These are phyloP conservation scores for Neosilurus hyrtlii DNA, from an alignment of 2,797 vertebrate species.

Conservation along the genomic window DNA sequence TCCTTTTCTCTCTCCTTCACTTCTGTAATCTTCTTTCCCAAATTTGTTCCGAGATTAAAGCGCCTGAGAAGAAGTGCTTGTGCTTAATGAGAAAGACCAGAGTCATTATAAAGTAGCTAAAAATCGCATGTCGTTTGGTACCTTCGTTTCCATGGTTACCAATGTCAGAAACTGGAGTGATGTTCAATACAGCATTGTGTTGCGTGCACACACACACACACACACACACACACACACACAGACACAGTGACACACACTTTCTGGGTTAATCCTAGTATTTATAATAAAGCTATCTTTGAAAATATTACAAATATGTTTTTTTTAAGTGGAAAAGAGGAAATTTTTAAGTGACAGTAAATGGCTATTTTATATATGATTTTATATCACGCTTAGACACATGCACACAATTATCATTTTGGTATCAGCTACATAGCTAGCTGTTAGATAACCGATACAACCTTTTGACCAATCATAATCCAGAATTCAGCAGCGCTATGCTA, in stretches of 20 bases:
- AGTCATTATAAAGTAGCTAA: background rate
- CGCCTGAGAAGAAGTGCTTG: background rate
- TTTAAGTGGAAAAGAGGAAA: no score
- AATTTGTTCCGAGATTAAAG: constrained; percentile 4
- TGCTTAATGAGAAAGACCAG: background rate
- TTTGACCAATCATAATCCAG: background rate
- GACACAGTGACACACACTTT: background rate
- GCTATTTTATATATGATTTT: background rate
- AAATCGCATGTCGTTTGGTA: background rate
- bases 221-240: background rate
- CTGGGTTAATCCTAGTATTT: background rate
- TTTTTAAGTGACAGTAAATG: background rate
- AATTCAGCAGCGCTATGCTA: background rate
- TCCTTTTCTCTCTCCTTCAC: background rate
- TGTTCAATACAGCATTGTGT: background rate
- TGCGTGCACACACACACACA: background rate
- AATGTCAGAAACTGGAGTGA: background rate
- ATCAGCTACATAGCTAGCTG: background rate
- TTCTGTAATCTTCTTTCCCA: constrained; percentile 4
- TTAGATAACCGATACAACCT: background rate
- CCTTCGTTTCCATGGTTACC: constrained; percentile 12
- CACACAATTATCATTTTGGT: background rate
- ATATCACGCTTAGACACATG: background rate
- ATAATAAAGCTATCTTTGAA: background rate
- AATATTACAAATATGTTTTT: no score